Conservation (phyloP, 2,113 vertebrate species). For the Myrmophylax atrothorax region DNA sequence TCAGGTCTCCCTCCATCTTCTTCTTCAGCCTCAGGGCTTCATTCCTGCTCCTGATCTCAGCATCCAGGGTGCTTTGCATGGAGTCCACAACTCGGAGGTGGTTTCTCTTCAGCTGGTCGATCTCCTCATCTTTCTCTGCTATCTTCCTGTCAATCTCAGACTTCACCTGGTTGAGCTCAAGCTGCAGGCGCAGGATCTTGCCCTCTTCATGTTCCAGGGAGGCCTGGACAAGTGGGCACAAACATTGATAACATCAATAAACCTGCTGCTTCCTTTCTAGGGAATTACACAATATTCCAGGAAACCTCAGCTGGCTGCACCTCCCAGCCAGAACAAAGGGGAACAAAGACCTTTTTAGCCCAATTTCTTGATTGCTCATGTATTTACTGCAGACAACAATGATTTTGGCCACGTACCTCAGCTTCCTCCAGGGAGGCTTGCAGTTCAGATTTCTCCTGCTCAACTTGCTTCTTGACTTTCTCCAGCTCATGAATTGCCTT, state of each 20-base stretch:
- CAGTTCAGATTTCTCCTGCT: conserved; percentile 85
- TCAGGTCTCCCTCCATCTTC: conserved; percentile 84
- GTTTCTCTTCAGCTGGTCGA: background rate
- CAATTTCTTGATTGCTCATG: background rate
- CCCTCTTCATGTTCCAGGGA: conserved; percentile 48
- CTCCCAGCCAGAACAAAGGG: accelerated
- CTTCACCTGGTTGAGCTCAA: background rate
- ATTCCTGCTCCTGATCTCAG: conserved; percentile 80
- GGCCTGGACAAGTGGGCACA: conserved; percentile 23
- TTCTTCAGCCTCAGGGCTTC: conserved; percentile 80
- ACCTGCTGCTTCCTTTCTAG: background rate
- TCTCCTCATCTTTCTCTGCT: background rate
- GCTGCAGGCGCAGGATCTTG: background rate
- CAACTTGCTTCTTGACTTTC: conserved; percentile 54
- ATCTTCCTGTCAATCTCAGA: background rate
- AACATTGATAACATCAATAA: accelerated
- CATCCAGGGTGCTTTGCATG: conserved; percentile 75
- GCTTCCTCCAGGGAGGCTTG: conserved; percentile 85
- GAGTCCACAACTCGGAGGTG: background rate
- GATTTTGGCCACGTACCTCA: conserved; percentile 65
- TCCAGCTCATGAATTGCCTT: conserved; percentile 89
- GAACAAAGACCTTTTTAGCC: accelerated
- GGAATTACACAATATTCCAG: background rate
- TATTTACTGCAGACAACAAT: background rate
- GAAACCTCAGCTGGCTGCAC: background rate